phyloP scores from a whole-genome alignment of 2,113 vertebrate genomes.

The Caracal caracal region DNA sequence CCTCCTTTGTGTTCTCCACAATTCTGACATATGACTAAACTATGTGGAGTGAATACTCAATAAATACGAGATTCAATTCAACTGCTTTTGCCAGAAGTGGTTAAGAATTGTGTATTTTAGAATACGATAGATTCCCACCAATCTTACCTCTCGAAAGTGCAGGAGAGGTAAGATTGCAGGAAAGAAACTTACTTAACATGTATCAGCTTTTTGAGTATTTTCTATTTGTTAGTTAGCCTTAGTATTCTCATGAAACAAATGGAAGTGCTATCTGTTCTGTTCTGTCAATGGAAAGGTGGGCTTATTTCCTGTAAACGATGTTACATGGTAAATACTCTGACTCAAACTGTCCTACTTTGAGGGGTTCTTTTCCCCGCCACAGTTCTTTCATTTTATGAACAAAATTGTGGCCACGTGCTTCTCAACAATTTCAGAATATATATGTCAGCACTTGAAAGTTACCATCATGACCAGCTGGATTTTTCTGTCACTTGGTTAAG shows the following conservation, averaged over 20 bases:
- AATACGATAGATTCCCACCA: not conserved
- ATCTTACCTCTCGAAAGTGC: not conserved
- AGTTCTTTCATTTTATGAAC: slow-evolving; percentile 15
- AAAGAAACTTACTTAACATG: not conserved
- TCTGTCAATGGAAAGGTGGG: not conserved
- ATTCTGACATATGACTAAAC: not conserved
- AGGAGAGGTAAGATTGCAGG: not conserved
- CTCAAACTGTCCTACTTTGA: not conserved
- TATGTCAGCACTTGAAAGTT: not conserved
- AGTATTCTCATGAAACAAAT: not conserved
- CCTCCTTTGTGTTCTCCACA: not conserved
- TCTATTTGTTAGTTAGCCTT: not conserved
- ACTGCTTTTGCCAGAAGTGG: not conserved
- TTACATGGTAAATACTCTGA: not conserved
- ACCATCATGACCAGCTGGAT: not conserved
- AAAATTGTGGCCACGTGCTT: not conserved
- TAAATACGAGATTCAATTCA: not conserved
- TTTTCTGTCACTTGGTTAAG: slow-evolving; percentile 38
- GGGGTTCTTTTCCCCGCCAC: not conserved
- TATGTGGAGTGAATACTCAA: not conserved
- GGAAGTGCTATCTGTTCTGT: not conserved
- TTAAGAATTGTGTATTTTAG: not conserved
- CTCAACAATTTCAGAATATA: not conserved
- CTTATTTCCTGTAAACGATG: not conserved
- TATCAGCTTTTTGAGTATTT: not conserved